Base-by-base conservation (phyloP, 2,888 invertebrate genomes). In the Epirrhoe tristata region DNA sequence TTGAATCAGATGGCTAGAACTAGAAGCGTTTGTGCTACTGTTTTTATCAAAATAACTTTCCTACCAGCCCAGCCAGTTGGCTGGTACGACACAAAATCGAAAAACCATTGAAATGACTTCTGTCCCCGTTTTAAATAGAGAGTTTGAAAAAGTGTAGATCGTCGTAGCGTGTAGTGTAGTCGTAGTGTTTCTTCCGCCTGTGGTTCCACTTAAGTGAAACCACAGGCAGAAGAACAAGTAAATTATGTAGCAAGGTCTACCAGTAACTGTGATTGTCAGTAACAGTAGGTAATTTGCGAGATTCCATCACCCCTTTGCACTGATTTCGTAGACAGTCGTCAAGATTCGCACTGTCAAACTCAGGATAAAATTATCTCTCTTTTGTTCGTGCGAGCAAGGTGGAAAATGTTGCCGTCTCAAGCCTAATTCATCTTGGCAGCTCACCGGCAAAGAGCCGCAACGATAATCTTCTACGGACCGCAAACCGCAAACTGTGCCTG, bases 391-490 rank as follows among this genome's bases (percentile, higher is more conserved):
- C n/a, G 32, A 58, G 14, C 16, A 34, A 57, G 55, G 16, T 55
- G 39, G 39, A 48, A 51, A 51, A 51, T 58, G 6, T 8, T 12
- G 10, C 5, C 58, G 46, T 46, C 17, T 32, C 5, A 14, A 31
- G 7, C 14, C 17, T 36, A 58, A 50, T 58, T 62, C 8, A 62
- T 34, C 61, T 36, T 36, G 53, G 48, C 36, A 31, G 6, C 6
- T 32, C 46, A 55, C 55, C 36, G 51, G 51, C 16, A 58, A 52
- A 57, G 36, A 34, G 34, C 52, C 63, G 12, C 57, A 57, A 31
- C 52, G 63, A 56, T 63, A 63, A 63, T 43, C 43, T 57, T 43
- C 58, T 24, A 14, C n/a, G 6, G 32, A 48, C 56, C 50, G 7
- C 58, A 51, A 12, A 17, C 52, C 31, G 24, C 58, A 39, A 39